Percentiles rank a stretch among this genome's conserved stretches.
Conservation (phyloP, 2,888 invertebrate genomes). For the Nephrotoma flavescens region DNA sequence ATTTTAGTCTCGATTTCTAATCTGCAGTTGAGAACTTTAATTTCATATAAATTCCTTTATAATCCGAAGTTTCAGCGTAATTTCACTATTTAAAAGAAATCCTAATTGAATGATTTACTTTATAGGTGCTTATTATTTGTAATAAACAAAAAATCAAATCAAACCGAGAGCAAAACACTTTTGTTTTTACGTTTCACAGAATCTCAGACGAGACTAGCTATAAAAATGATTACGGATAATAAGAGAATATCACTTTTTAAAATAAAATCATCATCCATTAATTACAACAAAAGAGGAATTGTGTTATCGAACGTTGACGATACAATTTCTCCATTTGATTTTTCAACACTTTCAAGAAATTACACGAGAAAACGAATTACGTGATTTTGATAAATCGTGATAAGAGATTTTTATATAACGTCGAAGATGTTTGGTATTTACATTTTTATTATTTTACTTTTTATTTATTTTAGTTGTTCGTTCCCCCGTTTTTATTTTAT, state of each 20-base stretch:
- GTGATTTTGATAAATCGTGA: not conserved
- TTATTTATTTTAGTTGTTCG: not conserved
- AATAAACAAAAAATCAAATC: not conserved
- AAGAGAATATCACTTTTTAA: not conserved
- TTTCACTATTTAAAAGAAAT: not conserved
- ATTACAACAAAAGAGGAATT: not conserved
- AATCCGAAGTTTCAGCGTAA: not conserved
- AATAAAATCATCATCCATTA: not conserved
- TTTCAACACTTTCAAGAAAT: not conserved
- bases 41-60: not conserved
- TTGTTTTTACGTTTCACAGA: not conserved
- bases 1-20: not conserved
- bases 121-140: not conserved
- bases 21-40: not conserved
- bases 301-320: not conserved
- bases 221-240: not conserved
- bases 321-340: not conserved
- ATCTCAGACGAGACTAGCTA: not conserved
- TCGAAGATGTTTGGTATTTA: not conserved
- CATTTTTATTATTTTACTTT: not conserved
- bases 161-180: not conserved
- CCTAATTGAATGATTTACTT: not conserved
- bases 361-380: not conserved
- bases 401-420: not conserved
- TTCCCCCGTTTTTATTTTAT: not conserved